Evolutionary conservation across 2,888 invertebrate species (phyloP), one percentile per base, ranked within the genome.

Genomic region (Eristalis pertinax): DNA sequence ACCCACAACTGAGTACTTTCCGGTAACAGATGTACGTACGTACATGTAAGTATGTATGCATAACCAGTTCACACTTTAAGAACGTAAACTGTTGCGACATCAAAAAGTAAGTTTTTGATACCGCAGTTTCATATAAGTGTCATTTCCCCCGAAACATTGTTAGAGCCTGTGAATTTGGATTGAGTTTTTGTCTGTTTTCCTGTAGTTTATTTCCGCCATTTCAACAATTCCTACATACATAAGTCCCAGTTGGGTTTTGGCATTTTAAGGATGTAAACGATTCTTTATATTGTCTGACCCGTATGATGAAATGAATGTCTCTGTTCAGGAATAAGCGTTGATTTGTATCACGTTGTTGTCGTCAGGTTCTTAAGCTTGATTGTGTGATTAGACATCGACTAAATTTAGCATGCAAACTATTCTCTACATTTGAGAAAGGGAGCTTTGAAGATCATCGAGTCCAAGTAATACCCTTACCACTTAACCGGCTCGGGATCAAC

Each of bases 31-130:
- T 67, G 24, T 22, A 60, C 62, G 60, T 67, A 4, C n/a, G n/a
- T n/a, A n/a, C n/a, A n/a, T n/a, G n/a, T n/a, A n/a, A n/a, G n/a
- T n/a, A n/a, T 32, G 15, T 26, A 19, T 19, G 7, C 41, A 50
- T 41, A 74, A 67, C 70, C 24, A 26, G 41, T 73, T 62, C 43
- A 41, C 79, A 65, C 38, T 65, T 68, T 62, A 76, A 76, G 0
- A 3, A 41, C 62, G 70, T 67, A 38, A 84, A 75, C 70, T n/a
- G 8, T 24, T 56, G 65, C 38, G 70, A 80, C 70, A 76, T 38
- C 29, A 72, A 65, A 80, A 80, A 76, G 63, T 70, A 69, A 67
- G 70, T 79, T 79, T 84, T 79, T 41, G 69, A 65, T 35, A 70
- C 29, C 32, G 24, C 74, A 69, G 77, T 43, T 73, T 78, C 56